Evolutionary conservation across 2,797 vertebrate species (phyloP), one percentile per base, ranked within the genome.

Genomic region (Hylomyscus alleni): DNA sequence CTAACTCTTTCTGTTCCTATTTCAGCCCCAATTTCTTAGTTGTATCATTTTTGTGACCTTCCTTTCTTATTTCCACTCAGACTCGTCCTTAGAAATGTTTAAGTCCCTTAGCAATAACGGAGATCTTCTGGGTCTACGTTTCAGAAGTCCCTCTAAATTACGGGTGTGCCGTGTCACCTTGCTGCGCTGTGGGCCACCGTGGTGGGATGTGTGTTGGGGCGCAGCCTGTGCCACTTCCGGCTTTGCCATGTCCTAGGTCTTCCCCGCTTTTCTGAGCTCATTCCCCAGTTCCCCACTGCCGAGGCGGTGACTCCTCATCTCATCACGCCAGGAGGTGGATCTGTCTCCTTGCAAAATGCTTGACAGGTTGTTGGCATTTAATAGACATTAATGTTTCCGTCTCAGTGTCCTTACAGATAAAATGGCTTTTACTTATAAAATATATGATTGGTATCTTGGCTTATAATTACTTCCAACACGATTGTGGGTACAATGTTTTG

Each of bases 81-180:
- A 82, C 4, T 47, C 29, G 29, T 52, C 19, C 58, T 92, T 92
- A 81, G 50, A 86, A 86, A 77, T 82, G 37, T 29, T 72, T 20
- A 50, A 34, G 17, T n/a, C 44, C 13, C 22, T 65, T 34, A 84
- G 22, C 14, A 62, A n/a, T 44, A 82, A 3, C 13, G 3, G 82
- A 67, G 29, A 37, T 65, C 31, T 86, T 65, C 6, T 58, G 56
- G 52, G 11, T 89, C 14, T n/a, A 50, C 1, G 60, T 17, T 26
- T 89, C 17, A 86, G 52, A 83, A 90, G 15, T 76, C 17, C 77
- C 76, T 88, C 12, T 75, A 54, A 60, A n/a, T 85, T 80, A 19
- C 7, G 31, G 1, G 12, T 85, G 12, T 15, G 4, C 7, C 24
- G 29, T 84, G 62, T 47, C 20, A 8, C 50, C 44, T 52, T 85